Base-by-base conservation (phyloP, 2,113 vertebrate genomes). In the Phocoena phocoena region DNA sequence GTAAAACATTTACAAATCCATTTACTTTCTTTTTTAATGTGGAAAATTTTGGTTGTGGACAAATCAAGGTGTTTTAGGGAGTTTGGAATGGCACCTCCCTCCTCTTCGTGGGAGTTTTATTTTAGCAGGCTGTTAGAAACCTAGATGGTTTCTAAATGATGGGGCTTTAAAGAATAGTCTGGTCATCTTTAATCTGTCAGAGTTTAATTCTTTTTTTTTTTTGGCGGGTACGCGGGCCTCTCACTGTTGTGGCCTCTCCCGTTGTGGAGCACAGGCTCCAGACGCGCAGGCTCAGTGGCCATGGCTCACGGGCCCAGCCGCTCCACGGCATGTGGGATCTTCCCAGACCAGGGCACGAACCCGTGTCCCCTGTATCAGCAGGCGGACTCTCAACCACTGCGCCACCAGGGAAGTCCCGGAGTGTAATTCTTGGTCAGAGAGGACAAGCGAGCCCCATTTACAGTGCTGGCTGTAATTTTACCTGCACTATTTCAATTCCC, bases 1-100 rank as follows among this genome's bases (percentile, higher is more conserved):
- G 44, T 8, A 15, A 5, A 25, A 13, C 62, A 26, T 33, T 33
- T 41, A 21, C 55, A 60, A 0, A 1, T 18, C 68, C 10, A 0
- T 18, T 25, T 33, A 11, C 55, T 80, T 77, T n/a, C 9, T 77
- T 33, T 20, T 63, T 36, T 23, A 41, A 38, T 25, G 1, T 15
- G 50, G 26, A 41, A 77, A 3, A 13, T 31, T 68, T 67, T 13
- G 33, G 26, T 60, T 71, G 60, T 18, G 38, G 25, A 53, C 23
- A 65, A 9, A 20, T 53, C 18, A 15, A 20, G 47, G 28, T 25
- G 10, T 84, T 71, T 26, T 41, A 28, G 63, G 70, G 76, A n/a
- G 70, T 18, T 2, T 65, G 55, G 31, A 63, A 8, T 2, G n/a
- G n/a, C 6, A 33, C 7, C 9, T 71, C 28, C 26, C 11, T 68